Percentiles rank a stretch among this genome's conserved stretches.
Evolutionary conservation across 2,113 vertebrate genomes (phyloP).

Genomic region (Aphyosemion australe): DNA sequence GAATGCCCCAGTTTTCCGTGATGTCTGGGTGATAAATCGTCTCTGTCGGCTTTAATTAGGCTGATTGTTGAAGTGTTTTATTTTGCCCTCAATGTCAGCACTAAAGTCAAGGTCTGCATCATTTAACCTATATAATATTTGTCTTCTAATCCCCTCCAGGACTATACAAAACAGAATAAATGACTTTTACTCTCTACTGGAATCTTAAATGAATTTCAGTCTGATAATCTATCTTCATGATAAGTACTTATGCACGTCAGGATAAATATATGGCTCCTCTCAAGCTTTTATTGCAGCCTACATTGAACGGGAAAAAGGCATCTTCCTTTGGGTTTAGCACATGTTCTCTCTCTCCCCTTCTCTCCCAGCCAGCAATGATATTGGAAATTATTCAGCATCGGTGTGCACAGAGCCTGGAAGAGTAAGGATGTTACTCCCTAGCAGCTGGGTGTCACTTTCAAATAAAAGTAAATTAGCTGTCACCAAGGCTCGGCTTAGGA

Average conservation of each 20-base stretch:
- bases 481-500: constrained; percentile 45
- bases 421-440: constrained; percentile 40
- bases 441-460: constrained; percentile 62
- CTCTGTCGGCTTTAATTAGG: constrained; percentile 54
- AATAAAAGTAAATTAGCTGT: constrained; percentile 75
- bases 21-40: constrained; percentile 65
- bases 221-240: constrained; percentile 37
- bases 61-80: constrained; percentile 37
- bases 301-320: background rate
- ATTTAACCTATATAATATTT: constrained; percentile 1
- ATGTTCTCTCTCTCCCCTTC: constrained; percentile 23
- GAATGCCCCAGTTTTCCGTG: constrained; percentile 34
- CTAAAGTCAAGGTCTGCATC: constrained; percentile 17
- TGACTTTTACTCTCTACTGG: constrained; percentile 32
- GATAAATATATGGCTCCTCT: constrained; percentile 21
- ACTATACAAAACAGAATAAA: constrained; percentile 22
- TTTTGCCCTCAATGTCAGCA: constrained; percentile 36
- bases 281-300: constrained; percentile 3
- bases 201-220: constrained; percentile 36
- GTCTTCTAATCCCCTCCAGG: constrained; percentile 15
- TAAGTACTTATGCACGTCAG: constrained; percentile 8
- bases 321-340: constrained; percentile 27
- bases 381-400: constrained; percentile 63
- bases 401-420: constrained; percentile 27
- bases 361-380: constrained; percentile 53